Percentiles rank a stretch among this genome's conserved stretches.
Evolutionary conservation across 53 echinoderm and acorn worm genomes (phyloP).

Genomic region (Hippasteria phrygiana): DNA sequence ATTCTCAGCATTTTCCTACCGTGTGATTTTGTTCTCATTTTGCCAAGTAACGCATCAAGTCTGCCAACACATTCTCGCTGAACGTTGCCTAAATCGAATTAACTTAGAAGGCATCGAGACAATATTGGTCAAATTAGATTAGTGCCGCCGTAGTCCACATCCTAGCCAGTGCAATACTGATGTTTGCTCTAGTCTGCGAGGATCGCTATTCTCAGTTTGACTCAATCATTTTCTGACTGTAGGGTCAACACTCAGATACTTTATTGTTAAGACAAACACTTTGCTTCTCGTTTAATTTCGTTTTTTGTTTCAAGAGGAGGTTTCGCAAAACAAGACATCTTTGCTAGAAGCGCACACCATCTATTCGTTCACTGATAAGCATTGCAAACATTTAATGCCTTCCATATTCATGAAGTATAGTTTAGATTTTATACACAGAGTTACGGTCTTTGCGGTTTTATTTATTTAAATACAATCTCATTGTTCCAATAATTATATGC

Average conservation of each 20-base stretch:
- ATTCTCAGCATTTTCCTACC: conserved; percentile 47
- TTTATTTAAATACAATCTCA: too few species aligned
- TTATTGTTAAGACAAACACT: conserved; percentile 68
- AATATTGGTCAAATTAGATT: conserved; percentile 71
- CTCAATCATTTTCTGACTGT: conserved; percentile 68
- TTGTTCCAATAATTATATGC: too few species aligned
- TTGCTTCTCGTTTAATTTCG: conserved; percentile 68
- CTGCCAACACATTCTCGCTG: conserved; percentile 68
- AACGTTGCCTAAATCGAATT: conserved; percentile 68
- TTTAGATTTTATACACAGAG: too few species aligned
- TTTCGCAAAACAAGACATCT: conserved; percentile 20
- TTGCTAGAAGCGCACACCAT: neutral
- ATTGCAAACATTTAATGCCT: neutral
- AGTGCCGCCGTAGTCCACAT: conserved; percentile 67
- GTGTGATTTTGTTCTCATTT: conserved; percentile 65
- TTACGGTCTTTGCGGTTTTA: too few species aligned
- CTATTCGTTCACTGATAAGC: neutral
- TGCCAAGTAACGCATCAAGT: conserved; percentile 62
- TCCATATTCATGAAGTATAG: too few species aligned
- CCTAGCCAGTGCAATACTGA: conserved; percentile 49
- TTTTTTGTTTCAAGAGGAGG: conserved; percentile 57
- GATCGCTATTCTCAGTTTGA: conserved; percentile 61
- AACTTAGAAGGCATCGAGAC: conserved; percentile 72
- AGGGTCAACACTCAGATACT: conserved; percentile 60
- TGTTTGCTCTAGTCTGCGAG: conserved; percentile 60